A percentile compares a stretch with the other conserved stretches of the same genome.
Evolutionary conservation across 2,888 invertebrate genomes (phyloP).

Genomic region (Macrophya alboannulata): DNA sequence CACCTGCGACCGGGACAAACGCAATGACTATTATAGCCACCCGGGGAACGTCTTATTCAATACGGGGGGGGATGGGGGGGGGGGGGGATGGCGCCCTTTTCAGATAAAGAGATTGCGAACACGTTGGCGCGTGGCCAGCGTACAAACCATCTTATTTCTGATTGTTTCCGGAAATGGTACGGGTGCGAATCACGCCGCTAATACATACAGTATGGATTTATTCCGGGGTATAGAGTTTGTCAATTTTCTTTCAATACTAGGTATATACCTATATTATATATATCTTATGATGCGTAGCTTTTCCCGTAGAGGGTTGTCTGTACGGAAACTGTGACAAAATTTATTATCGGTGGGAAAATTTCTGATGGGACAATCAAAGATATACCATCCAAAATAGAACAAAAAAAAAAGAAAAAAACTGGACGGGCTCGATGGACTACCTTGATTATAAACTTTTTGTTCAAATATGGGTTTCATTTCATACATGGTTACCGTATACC

Average conservation of each 20-base stretch:
- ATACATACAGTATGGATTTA: constrained; percentile 17
- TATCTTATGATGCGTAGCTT: not conserved
- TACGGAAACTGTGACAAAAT: not conserved
- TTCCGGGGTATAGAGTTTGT: not conserved
- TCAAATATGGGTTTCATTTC: not conserved
- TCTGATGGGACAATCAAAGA: not conserved
- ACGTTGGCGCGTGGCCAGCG: constrained; percentile 37
- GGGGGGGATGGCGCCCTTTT: constrained; percentile 12
- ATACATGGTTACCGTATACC: not conserved
- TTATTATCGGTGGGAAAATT: not conserved
- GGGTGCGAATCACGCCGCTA: constrained; percentile 13
- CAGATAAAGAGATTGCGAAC: constrained; percentile 41
- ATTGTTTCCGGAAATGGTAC: constrained; percentile 28
- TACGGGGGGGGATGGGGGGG: not conserved
- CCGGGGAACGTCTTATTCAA: constrained; percentile 47
- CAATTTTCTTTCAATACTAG: not conserved
- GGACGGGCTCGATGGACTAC: not conserved
- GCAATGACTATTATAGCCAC: constrained; percentile 50
- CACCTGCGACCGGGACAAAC: constrained; percentile 36
- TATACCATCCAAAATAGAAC: not conserved
- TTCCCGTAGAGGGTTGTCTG: not conserved
- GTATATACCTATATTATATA: no score
- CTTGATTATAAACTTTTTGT: not conserved
- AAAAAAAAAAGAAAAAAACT: not conserved
- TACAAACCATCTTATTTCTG: constrained; percentile 42